Percentiles rank a stretch among this genome's conserved stretches.
These are phyloP conservation scores for Burhinus bistriatus DNA, from an alignment of 2,113 vertebrate genomes.

Conservation along the genomic window DNA sequence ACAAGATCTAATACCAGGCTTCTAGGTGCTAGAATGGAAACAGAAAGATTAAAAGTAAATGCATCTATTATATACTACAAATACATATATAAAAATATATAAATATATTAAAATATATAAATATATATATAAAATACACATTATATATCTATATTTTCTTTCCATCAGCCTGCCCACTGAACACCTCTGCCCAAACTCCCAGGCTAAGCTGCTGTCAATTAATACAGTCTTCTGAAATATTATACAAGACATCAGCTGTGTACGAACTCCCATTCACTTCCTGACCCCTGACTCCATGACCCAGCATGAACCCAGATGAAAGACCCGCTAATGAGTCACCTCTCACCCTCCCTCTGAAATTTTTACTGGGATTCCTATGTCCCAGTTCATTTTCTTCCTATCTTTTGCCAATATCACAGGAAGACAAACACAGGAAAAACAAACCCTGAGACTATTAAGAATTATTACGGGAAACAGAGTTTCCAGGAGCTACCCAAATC, in stretches of 20 bases:
- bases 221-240: neutral
- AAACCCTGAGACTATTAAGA: neutral
- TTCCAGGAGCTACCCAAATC: neutral
- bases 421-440: slow-evolving; percentile 34
- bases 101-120: too few species aligned
- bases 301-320: slow-evolving; percentile 14
- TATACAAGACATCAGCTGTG: slow-evolving; percentile 3
- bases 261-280: neutral
- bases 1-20: neutral
- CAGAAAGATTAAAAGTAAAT: neutral
- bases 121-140: neutral
- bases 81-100: too few species aligned
- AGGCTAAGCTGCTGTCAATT: neutral
- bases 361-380: neutral
- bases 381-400: slow-evolving; percentile 2
- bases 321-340: slow-evolving; percentile 20
- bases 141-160: neutral
- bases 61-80: neutral
- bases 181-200: neutral
- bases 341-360: neutral
- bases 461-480: slow-evolving; percentile 10
- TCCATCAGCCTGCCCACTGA: neutral
- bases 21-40: neutral
- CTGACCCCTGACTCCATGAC: neutral
- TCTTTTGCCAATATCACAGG: slow-evolving; percentile 5